A percentile compares a stretch with the other conserved stretches of the same genome.
phyloP scores from a whole-genome alignment of 2,797 vertebrate species.

The Lates japonicus region DNA sequence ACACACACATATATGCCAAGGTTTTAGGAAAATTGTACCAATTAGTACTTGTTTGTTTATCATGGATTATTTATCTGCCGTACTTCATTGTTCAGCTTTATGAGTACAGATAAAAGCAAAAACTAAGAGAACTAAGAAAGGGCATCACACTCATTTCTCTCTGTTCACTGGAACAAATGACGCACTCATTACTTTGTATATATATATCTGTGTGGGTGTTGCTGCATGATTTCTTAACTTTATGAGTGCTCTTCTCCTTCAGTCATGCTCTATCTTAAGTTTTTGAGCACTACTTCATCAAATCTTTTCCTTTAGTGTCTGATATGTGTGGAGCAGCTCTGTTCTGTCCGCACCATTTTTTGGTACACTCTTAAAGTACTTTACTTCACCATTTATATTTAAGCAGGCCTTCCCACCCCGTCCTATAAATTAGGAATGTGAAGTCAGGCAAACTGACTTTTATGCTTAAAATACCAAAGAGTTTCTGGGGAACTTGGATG shows the following conservation, averaged over 20 bases:
- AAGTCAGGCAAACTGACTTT: slow-evolving; percentile 37
- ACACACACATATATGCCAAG: slow-evolving; percentile 16
- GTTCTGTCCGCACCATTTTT: neutral
- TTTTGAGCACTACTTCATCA: slow-evolving; percentile 8
- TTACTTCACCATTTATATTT: slow-evolving; percentile 65
- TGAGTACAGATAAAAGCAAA: slow-evolving; percentile 45
- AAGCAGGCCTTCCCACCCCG: slow-evolving; percentile 44
- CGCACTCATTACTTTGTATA: neutral
- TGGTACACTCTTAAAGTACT: slow-evolving; percentile 38
- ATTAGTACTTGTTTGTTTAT: slow-evolving; percentile 78
- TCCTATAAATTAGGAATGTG: slow-evolving; percentile 70
- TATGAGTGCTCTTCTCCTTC: neutral
- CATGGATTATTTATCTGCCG: slow-evolving; percentile 59
- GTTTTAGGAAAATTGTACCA: slow-evolving; percentile 64
- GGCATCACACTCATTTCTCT: slow-evolving; percentile 1
- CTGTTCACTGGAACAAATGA: slow-evolving; percentile 16
- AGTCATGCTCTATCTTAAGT: neutral
- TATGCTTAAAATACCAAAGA: slow-evolving; percentile 46
- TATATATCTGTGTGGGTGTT: neutral
- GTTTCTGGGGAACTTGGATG: slow-evolving; percentile 8
- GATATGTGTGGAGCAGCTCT: slow-evolving; percentile 12
- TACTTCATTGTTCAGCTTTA: slow-evolving; percentile 57
- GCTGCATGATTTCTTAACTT: slow-evolving; percentile 12
- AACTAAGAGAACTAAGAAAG: slow-evolving; percentile 36
- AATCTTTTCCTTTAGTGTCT: slow-evolving; percentile 12